Conservation (phyloP, 2,888 invertebrate genomes). For the Silvanus unidentatus region DNA sequence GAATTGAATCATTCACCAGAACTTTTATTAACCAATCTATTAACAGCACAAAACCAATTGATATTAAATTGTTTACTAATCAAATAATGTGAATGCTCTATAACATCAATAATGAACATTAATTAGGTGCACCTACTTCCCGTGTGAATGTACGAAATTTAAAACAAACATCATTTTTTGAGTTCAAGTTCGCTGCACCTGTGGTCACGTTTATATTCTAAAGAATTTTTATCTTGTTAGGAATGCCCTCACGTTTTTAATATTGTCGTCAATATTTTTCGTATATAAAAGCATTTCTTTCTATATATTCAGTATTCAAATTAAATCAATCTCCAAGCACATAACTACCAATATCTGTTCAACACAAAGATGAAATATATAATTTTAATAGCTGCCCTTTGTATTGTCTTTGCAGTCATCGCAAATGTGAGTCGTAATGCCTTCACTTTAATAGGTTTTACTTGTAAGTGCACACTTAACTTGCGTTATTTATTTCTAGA, state of each 20-base stretch:
- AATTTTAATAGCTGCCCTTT: neutral
- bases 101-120: no score
- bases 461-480: no score
- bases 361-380: conserved; percentile 1
- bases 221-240: conserved; percentile 9
- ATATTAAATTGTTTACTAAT: no score
- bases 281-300: conserved; percentile 10
- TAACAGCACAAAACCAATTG: no score
- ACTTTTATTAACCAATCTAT: no score
- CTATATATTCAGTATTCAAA: conserved; percentile 5
- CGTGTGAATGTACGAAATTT: no score
- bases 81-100: no score
- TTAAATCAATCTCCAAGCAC: neutral
- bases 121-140: no score
- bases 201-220: conserved; percentile 3
- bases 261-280: conserved; percentile 8
- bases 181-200: conserved; percentile 5
- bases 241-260: conserved; percentile 10
- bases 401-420: neutral
- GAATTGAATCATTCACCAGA: no score
- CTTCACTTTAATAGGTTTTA: no score
- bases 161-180: neutral
- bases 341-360: neutral
- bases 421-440: no score
- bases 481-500: neutral